Percentiles rank a stretch among this genome's conserved stretches.
Conservation (phyloP, 2,888 invertebrate species). For the Drosophila rubida region DNA sequence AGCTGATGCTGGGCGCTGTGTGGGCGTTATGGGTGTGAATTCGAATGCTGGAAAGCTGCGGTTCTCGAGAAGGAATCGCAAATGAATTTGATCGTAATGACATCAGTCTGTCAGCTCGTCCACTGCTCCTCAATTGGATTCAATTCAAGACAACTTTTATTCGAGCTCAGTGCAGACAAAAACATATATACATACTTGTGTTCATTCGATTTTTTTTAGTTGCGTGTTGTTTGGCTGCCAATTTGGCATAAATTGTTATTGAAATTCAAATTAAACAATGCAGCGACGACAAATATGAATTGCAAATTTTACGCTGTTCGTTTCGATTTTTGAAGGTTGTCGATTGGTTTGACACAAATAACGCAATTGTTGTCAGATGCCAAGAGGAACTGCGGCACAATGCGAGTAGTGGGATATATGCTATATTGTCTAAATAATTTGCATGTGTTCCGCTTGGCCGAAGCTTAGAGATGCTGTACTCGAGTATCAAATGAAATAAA, state of each 20-base stretch:
- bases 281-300: conserved; percentile 19
- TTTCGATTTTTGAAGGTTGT: conserved; percentile 35
- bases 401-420: not conserved
- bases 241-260: conserved; percentile 64
- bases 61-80: conserved; percentile 23
- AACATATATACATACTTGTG: not conserved
- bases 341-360: conserved; percentile 30
- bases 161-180: conserved; percentile 5
- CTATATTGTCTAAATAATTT: not conserved
- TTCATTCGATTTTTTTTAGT: not conserved
- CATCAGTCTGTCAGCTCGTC: conserved; percentile 62
- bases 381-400: not conserved
- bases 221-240: conserved; percentile 43
- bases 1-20: conserved; percentile 31
- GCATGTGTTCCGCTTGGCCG: not conserved
- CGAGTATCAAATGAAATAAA: no score
- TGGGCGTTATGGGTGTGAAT: conserved; percentile 43
- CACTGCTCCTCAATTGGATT: conserved; percentile 66
- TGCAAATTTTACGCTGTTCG: conserved; percentile 34
- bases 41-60: conserved; percentile 19
- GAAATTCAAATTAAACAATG: conserved; percentile 45
- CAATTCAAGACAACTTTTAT: conserved; percentile 53
- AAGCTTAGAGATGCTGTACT: not conserved
- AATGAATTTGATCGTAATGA: conserved; percentile 56
- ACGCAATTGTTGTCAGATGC: conserved; percentile 5